A percentile compares a stretch with the other conserved stretches of the same genome.
Evolutionary conservation across 2,888 invertebrate species (phyloP).

Genomic region (Agrochola lychnidis): DNA sequence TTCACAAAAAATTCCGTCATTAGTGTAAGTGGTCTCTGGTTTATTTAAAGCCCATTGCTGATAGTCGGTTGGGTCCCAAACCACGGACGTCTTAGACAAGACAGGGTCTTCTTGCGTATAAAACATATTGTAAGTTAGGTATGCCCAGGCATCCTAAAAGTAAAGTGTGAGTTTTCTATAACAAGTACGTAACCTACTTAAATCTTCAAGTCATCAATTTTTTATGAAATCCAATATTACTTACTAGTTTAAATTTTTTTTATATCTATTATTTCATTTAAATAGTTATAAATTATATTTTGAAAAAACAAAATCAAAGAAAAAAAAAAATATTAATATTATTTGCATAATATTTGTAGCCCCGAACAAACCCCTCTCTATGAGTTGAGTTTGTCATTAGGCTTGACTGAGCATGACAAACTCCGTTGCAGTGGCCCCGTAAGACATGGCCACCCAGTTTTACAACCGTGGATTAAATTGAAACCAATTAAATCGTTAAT

Average conservation of each 20-base stretch:
- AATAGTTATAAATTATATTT: too few relatives aligned
- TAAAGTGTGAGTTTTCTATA: neutral
- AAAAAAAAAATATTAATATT: too few relatives aligned
- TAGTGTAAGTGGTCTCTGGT: neutral
- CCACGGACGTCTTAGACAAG: neutral
- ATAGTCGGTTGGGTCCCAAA: neutral
- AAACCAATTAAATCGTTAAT: conserved; percentile 23
- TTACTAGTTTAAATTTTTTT: neutral
- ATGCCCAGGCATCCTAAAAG: neutral
- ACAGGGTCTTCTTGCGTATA: neutral
- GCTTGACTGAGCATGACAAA: neutral
- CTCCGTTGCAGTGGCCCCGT: neutral
- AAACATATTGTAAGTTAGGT: neutral
- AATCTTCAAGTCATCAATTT: neutral
- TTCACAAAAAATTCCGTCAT: neutral
- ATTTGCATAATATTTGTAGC: too few relatives aligned
- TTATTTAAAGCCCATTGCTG: neutral
- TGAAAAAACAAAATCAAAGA: too few relatives aligned
- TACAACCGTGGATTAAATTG: neutral
- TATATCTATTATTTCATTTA: too few relatives aligned
- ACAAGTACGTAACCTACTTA: neutral
- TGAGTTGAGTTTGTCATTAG: neutral
- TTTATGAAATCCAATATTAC: neutral
- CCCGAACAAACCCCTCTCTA: neutral
- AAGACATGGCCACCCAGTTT: neutral